Evolutionary conservation across 2,888 invertebrate genomes (phyloP), one percentile per base, ranked within the genome.

Genomic region (Bibio marci): DNA sequence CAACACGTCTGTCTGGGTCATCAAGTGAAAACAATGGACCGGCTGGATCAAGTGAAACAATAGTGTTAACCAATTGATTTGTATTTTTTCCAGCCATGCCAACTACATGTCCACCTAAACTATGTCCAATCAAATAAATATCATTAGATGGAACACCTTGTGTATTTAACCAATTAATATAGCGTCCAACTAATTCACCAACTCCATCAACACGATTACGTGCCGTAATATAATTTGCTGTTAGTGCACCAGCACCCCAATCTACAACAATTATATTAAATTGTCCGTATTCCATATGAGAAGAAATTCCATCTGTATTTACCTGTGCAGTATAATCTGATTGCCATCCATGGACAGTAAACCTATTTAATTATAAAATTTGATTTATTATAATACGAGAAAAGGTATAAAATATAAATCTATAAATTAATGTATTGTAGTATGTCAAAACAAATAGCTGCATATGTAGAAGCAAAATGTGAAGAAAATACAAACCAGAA

Each of bases 31-130:
- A 59, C 18, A 48, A 47, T 3, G 59, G 58, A 0, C 51, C 55
- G 0, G 63, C 62, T 1, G 63, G 62, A 45, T 63, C 63, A 17
- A 63, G 42, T 0, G 55, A 63, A 44, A 56, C 53, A n/a, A 58
- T 57, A 1, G 56, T 53, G 15, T 55, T 53, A 22, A 52, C 50
- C 19, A 50, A 51, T 15, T 50, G 46, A 1, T 46, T 46, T 4
- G 56, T 44, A 0, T 37, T 39, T 37, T 52, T 53, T 6, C 60
- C 63, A 0, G 57, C 55, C 0, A 60, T 43, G 0, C 63, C 59
- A 1, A 52, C 52, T 6, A 59, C 47, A 43, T 63, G 63, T 0
- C 56, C 63, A 6, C 63, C 63, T 36, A 63, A 42, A 5, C 60
- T 60, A 30, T 63, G 63, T 0, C 63, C 63, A 33, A 62, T 48